These are phyloP conservation scores for Silurus aristotelis DNA, from an alignment of 2,797 vertebrate genomes.

Conservation along the genomic window DNA sequence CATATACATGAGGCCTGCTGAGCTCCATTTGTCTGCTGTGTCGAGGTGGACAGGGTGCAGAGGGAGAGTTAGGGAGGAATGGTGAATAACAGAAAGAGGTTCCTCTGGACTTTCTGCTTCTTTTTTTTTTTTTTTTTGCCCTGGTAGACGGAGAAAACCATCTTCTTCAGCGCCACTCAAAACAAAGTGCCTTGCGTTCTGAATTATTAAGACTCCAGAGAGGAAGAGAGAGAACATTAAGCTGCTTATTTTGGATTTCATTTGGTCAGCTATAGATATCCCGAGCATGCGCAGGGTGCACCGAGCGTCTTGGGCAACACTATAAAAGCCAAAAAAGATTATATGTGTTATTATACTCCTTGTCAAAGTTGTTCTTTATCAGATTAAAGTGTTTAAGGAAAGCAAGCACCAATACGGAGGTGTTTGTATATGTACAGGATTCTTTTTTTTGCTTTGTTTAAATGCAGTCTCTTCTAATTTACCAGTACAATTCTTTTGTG, in stretches of 20 bases:
- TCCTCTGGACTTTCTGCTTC: not conserved
- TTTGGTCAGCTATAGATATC: conserved; percentile 39
- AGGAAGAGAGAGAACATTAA: conserved; percentile 25
- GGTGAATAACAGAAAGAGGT: conserved; percentile 10
- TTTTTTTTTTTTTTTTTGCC: not conserved
- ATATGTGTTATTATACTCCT: not conserved
- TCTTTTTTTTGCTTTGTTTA: conserved; percentile 2
- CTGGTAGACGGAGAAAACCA: not conserved
- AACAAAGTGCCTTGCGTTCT: conserved; percentile 26
- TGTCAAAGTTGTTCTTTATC: not conserved
- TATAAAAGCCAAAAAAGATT: conserved; percentile 4
- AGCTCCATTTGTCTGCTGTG: conserved; percentile 43
- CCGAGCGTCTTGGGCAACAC: not conserved
- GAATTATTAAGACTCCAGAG: conserved; percentile 51
- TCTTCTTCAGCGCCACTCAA: conserved; percentile 33
- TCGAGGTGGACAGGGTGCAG: conserved; percentile 20
- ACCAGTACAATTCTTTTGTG: conserved; percentile 32
- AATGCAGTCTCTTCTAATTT: conserved; percentile 30
- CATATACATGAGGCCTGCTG: conserved; percentile 41
- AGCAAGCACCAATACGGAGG: not conserved
- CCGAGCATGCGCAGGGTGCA: not conserved
- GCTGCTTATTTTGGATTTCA: conserved; percentile 33
- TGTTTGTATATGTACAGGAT: not conserved
- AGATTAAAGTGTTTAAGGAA: not conserved
- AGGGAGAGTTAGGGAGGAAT: not conserved